Conservation (phyloP, 2,888 invertebrate genomes). For the Leucophenga maculata region DNA sequence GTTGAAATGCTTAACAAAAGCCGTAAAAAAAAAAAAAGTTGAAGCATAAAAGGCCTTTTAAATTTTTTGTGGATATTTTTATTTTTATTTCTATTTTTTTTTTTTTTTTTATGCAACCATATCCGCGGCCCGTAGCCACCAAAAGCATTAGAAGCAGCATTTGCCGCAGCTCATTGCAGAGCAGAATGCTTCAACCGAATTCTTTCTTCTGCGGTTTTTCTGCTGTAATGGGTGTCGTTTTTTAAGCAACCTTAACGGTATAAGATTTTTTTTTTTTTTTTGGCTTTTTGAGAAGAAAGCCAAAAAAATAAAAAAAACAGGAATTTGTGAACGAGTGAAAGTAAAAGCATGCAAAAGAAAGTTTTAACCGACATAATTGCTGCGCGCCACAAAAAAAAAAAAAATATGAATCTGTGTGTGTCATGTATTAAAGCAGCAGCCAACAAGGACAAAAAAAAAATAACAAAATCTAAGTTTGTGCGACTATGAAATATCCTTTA, state of each 20-base stretch:
- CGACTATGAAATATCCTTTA: not conserved
- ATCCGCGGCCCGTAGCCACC: too few species aligned
- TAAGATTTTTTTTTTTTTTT: too few species aligned
- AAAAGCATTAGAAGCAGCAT: too few species aligned
- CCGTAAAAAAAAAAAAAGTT: not conserved
- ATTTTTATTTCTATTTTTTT: not conserved
- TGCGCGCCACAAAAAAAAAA: conserved; percentile 39
- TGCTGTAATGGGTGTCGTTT: too few species aligned
- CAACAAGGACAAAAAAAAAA: conserved; percentile 12
- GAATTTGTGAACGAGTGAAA: not conserved
- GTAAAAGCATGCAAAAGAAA: conserved; percentile 36
- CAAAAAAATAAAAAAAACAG: too few species aligned
- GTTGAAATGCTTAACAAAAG: not conserved
- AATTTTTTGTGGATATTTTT: not conserved
- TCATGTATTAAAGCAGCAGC: conserved; percentile 28
- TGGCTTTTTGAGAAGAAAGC: too few species aligned
- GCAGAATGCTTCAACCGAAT: conserved; percentile 7
- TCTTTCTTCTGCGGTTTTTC: conserved; percentile 4
- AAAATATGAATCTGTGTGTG: not conserved
- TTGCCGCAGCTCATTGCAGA: too few species aligned
- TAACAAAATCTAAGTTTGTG: not conserved
- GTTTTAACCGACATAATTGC: conserved; percentile 63
- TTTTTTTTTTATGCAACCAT: not conserved
- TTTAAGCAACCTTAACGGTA: too few species aligned
- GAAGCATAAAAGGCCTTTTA: conserved; percentile 12